Percentiles rank a stretch among this genome's conserved stretches.
These are phyloP conservation scores for Cylindroiulus punctatus DNA, from an alignment of 2,888 invertebrate species.

Conservation along the genomic window DNA sequence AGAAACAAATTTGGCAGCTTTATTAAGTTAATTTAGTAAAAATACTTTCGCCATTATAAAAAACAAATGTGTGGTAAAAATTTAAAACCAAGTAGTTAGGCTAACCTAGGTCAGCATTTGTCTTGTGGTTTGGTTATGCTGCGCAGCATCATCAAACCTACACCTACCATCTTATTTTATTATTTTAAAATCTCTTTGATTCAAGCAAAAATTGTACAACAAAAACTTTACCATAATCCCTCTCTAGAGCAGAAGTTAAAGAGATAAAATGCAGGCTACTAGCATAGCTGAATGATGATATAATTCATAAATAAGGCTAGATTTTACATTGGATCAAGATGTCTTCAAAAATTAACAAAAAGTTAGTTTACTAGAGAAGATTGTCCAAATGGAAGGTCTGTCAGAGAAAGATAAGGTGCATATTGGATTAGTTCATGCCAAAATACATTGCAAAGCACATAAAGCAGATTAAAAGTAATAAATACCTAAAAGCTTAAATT, in stretches of 20 bases:
- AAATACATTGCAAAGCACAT: background rate
- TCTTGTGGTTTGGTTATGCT: background rate
- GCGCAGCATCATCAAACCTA: background rate
- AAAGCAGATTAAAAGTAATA: background rate
- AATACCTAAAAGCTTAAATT: background rate
- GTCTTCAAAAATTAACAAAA: conserved; percentile 36
- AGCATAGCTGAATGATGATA: background rate
- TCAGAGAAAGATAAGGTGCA: conserved; percentile 47
- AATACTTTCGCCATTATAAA: conserved; percentile 7
- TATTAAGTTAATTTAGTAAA: background rate
- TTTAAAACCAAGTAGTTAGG: background rate
- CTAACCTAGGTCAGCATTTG: background rate
- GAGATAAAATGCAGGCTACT: background rate
- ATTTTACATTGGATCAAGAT: background rate
- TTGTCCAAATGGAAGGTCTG: conserved; percentile 31
- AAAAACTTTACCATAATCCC: background rate
- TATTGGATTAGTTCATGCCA: conserved; percentile 36
- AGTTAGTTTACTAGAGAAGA: conserved; percentile 45
- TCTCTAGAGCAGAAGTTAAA: background rate
- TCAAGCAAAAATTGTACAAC: no score
- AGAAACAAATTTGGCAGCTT: background rate
- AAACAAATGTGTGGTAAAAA: background rate
- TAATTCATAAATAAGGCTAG: background rate
- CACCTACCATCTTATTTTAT: conserved; percentile 7
- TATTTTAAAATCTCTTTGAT: background rate